Evolutionary conservation across 2,113 vertebrate genomes (phyloP).

Genomic region (Poeciliopsis prolifica): DNA sequence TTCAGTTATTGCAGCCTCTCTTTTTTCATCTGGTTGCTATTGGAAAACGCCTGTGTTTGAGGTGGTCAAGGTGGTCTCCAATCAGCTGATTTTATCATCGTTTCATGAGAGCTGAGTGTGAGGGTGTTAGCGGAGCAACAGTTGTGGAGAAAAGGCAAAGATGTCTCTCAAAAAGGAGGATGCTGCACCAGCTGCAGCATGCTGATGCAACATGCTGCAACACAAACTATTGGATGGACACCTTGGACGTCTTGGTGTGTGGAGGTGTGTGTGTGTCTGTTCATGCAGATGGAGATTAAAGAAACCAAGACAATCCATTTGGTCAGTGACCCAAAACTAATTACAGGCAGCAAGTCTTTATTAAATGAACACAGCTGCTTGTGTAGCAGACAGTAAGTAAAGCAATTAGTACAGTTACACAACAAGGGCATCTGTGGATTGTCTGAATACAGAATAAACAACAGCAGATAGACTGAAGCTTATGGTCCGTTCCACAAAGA

Average conservation of each 20-base stretch:
- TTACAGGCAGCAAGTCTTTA: slow-evolving; percentile 27
- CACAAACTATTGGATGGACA: slow-evolving; percentile 42
- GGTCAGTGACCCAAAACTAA: slow-evolving; percentile 39
- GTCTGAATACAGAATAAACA: slow-evolving; percentile 24
- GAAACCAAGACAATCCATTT: slow-evolving; percentile 40
- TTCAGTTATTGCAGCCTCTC: background rate
- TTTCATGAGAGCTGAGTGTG: slow-evolving; percentile 11
- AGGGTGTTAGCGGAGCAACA: slow-evolving; percentile 12
- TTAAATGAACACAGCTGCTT: slow-evolving; percentile 3
- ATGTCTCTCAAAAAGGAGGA: slow-evolving; percentile 23
- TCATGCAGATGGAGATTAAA: slow-evolving; percentile 40
- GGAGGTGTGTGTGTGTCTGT: slow-evolving; percentile 18
- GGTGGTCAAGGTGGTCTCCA: background rate
- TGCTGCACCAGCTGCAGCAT: slow-evolving; percentile 31
- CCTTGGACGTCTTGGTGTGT: background rate
- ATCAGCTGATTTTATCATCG: slow-evolving; percentile 19
- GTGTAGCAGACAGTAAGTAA: slow-evolving; percentile 50
- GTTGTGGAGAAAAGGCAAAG: background rate
- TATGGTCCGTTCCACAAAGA: too few relatives aligned
- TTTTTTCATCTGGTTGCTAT: background rate
- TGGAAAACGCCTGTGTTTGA: background rate
- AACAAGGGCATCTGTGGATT: slow-evolving; percentile 57
- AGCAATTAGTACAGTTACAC: slow-evolving; percentile 47
- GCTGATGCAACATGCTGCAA: slow-evolving; percentile 64
- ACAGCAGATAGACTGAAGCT: background rate